Conservation (phyloP, 35 echinoderm and acorn worm species). For the Lytechinus variegatus region DNA sequence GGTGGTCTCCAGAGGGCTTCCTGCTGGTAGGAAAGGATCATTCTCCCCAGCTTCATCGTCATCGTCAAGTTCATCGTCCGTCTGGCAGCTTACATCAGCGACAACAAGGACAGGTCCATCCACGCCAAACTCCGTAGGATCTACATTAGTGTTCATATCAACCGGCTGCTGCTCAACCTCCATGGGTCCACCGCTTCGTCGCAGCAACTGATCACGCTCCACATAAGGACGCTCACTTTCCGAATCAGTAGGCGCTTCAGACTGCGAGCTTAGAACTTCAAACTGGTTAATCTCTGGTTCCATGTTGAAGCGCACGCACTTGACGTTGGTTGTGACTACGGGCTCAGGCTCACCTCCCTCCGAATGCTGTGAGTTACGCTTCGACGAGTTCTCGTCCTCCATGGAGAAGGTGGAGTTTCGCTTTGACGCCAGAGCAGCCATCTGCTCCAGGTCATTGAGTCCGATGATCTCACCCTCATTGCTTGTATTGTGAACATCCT, state of each 20-base stretch:
- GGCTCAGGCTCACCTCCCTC: constrained; percentile 52
- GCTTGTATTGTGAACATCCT: constrained; percentile 7
- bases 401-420: constrained; percentile 43
- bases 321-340: constrained; percentile 51
- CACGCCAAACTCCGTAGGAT: constrained; percentile 51
- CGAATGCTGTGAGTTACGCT: constrained; percentile 50
- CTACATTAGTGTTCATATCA: constrained; percentile 39
- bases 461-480: constrained; percentile 46
- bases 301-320: constrained; percentile 96
- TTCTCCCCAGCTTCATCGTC: neutral
- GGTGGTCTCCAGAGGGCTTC: constrained; percentile 59
- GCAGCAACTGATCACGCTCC: neutral
- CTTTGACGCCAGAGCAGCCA: constrained; percentile 33
- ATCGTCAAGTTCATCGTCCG: constrained; percentile 58
- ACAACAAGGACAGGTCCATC: constrained; percentile 64
- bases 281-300: constrained; percentile 90
- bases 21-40: constrained; percentile 57
- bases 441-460: constrained; percentile 41
- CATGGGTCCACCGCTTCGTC: neutral
- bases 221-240: constrained; percentile 49
- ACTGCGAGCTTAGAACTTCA: constrained; percentile 74
- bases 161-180: constrained; percentile 31
- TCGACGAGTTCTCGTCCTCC: constrained; percentile 41
- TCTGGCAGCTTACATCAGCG: constrained; percentile 64
- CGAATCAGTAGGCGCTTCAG: constrained; percentile 47